Conservation (phyloP, 2,888 invertebrate species). For the Euproctis similis region DNA sequence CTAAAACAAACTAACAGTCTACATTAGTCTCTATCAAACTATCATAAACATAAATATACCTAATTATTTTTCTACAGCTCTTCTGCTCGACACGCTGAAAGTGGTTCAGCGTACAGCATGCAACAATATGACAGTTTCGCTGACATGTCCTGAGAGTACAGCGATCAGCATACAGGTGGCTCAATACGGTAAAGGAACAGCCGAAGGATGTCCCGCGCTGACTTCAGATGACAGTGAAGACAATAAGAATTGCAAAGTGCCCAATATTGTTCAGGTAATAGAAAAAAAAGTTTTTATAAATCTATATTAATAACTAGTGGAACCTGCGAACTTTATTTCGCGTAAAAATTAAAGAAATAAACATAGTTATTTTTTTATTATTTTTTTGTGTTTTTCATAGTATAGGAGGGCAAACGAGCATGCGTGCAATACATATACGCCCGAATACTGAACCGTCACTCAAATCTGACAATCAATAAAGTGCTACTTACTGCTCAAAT, state of each 20-base stretch:
- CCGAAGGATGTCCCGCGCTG: slow-evolving; percentile 42
- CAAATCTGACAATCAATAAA: too few relatives aligned
- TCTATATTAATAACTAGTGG: too few relatives aligned
- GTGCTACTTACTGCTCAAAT: too few relatives aligned
- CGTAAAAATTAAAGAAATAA: too few relatives aligned
- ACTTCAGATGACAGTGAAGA: slow-evolving; percentile 15
- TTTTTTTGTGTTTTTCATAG: too few relatives aligned
- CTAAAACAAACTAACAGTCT: too few relatives aligned
- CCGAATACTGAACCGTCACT: too few relatives aligned
- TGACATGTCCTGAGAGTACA: slow-evolving; percentile 94
- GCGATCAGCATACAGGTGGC: slow-evolving; percentile 92
- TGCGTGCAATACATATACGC: too few relatives aligned
- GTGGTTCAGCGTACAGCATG: slow-evolving; percentile 93
- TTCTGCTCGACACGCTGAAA: slow-evolving; percentile 90
- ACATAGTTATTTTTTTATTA: too few relatives aligned
- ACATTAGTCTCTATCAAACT: background rate
- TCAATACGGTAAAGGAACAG: slow-evolving; percentile 83
- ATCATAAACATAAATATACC: background rate
- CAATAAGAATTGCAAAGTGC: slow-evolving; percentile 48
- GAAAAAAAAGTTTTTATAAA: too few relatives aligned
- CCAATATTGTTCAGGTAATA: slow-evolving; percentile 84
- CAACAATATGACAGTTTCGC: slow-evolving; percentile 88
- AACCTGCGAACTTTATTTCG: too few relatives aligned
- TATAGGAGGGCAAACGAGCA: too few relatives aligned
- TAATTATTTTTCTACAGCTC: slow-evolving; percentile 72